Percentiles rank a stretch among this genome's conserved stretches.
phyloP scores from a whole-genome alignment of 2,888 invertebrate genomes.

The Pantelozetes paolii region DNA sequence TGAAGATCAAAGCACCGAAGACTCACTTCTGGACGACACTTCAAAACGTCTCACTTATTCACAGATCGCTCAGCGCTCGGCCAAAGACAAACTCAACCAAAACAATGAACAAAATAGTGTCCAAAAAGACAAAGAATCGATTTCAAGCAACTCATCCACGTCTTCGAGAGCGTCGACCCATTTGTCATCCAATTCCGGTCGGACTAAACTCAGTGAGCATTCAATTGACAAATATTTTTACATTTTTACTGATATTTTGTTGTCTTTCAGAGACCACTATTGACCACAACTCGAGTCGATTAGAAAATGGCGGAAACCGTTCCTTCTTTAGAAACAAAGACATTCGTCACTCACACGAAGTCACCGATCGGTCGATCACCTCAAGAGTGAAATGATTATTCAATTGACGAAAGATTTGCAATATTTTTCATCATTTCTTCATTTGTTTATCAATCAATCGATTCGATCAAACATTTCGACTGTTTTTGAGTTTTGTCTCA shows the following conservation, averaged over 20 bases:
- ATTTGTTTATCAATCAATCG: not conserved
- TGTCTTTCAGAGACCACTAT: not conserved
- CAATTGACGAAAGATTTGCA: not conserved
- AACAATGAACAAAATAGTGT: not conserved
- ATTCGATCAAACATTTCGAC: not conserved
- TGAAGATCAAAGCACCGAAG: constrained; percentile 7
- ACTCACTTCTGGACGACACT: not conserved
- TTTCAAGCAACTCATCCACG: not conserved
- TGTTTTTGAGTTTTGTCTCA: not conserved
- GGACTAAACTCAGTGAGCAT: constrained; percentile 21
- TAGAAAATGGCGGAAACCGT: constrained; percentile 7
- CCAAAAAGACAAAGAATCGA: constrained; percentile 14
- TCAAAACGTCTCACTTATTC: constrained; percentile 44
- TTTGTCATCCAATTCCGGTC: constrained; percentile 11
- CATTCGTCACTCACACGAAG: constrained; percentile 29
- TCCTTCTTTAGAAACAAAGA: constrained; percentile 4
- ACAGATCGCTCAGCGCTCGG: constrained; percentile 44
- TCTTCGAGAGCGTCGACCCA: not conserved
- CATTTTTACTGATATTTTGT: not conserved
- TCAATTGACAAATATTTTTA: not conserved
- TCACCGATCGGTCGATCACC: not conserved
- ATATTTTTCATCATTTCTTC: constrained; percentile 2
- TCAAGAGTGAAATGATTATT: constrained; percentile 26
- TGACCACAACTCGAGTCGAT: not conserved
- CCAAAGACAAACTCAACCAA: constrained; percentile 43